These are phyloP conservation scores for Limnothrissa miodon DNA, from an alignment of 2,113 vertebrate species.

Conservation along the genomic window DNA sequence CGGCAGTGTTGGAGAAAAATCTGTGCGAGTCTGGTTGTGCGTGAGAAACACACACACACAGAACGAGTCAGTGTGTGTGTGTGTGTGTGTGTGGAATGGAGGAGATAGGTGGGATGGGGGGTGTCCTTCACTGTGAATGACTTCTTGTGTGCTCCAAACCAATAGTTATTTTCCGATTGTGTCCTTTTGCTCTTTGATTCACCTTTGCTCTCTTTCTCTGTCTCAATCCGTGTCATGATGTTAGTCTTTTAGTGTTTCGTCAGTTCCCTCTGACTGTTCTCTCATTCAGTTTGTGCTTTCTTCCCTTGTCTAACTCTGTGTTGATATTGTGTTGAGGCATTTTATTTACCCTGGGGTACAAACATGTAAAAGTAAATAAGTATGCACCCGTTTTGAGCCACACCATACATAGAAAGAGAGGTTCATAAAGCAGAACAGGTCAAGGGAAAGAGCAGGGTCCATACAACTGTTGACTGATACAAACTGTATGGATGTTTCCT, in stretches of 20 bases:
- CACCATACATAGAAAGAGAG: not conserved
- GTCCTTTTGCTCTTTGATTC: not conserved
- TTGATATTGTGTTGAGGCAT: too few species aligned
- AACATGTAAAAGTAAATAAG: too few species aligned
- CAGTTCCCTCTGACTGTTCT: too few species aligned
- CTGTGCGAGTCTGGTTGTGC: conserved; percentile 14
- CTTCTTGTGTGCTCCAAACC: not conserved
- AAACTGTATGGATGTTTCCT: not conserved
- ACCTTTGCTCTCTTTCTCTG: not conserved
- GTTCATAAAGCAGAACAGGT: not conserved
- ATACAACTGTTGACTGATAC: not conserved
- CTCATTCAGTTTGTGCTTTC: too few species aligned
- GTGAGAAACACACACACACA: not conserved
- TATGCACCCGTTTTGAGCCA: too few species aligned
- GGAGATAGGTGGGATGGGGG: too few species aligned
- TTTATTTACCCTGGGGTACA: too few species aligned
- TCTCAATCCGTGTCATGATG: not conserved
- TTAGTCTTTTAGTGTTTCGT: too few species aligned
- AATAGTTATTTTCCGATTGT: not conserved
- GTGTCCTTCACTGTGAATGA: not conserved
- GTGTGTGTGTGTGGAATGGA: too few species aligned
- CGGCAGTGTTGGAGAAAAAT: conserved; percentile 45
- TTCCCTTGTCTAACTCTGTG: too few species aligned
- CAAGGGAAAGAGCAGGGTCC: not conserved
- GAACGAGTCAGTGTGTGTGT: too few species aligned